These are phyloP conservation scores for Halictus rubicundus DNA, from an alignment of 1,140 invertebrate genomes.

Conservation along the genomic window DNA sequence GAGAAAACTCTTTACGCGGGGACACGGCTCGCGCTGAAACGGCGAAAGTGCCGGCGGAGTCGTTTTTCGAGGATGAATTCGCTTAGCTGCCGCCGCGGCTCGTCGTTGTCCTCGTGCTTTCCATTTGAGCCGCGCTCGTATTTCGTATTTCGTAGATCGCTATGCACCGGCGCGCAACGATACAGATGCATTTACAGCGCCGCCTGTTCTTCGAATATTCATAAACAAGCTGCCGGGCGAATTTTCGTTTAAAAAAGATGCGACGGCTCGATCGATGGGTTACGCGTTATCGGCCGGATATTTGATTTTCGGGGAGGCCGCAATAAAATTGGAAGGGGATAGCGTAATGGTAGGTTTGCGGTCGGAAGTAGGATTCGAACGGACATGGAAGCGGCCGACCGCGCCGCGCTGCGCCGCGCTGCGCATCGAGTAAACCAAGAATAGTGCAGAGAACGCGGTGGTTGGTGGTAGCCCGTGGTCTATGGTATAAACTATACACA, in stretches of 20 bases:
- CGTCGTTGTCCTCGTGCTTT: constrained; percentile 8
- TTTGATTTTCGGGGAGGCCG: constrained; percentile 21
- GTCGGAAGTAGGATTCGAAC: constrained; percentile 12
- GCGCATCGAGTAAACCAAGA: constrained; percentile 41
- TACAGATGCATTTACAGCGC: background rate
- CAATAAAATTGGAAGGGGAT: constrained; percentile 29
- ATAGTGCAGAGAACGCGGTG: background rate
- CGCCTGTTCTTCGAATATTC: background rate
- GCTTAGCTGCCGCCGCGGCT: background rate
- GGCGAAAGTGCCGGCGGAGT: background rate
- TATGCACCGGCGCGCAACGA: background rate
- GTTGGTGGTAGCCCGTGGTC: too few relatives aligned
- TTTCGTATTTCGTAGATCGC: background rate
- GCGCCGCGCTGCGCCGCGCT: background rate
- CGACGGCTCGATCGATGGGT: background rate
- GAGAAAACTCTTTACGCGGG: constrained; percentile 22
- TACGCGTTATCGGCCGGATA: background rate
- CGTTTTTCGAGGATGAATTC: constrained; percentile 38
- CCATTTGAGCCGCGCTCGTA: background rate
- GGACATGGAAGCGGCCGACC: background rate
- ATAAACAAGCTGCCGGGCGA: too few relatives aligned
- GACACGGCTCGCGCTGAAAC: background rate
- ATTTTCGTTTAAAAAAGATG: background rate
- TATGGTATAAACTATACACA: constrained; percentile 45
- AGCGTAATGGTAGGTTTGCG: constrained; percentile 27